Evolutionary conservation across 2,888 invertebrate genomes (phyloP).

Genomic region (Drosophila mercatorum): DNA sequence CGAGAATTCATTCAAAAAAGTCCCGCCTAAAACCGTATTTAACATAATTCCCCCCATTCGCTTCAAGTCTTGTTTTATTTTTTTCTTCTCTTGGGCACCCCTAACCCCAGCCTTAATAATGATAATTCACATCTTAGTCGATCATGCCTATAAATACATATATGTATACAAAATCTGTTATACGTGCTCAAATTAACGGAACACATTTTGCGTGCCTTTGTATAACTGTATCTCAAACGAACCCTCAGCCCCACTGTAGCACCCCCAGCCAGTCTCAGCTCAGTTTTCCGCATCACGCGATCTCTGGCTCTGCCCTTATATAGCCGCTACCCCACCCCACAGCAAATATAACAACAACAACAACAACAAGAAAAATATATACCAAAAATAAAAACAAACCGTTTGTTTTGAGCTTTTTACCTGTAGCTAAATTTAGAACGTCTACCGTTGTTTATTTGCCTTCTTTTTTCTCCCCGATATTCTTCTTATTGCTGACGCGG

Average conservation of each 20-base stretch:
- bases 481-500: conserved; percentile 64
- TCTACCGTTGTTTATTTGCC: conserved; percentile 59
- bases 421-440: conserved; percentile 74
- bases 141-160: conserved; percentile 13
- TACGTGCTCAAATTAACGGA: conserved; percentile 38
- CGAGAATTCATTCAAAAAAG: not conserved
- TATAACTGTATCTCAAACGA: conserved; percentile 3
- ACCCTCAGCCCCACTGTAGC: not conserved
- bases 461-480: conserved; percentile 8
- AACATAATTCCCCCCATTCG: not conserved
- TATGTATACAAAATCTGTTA: no score
- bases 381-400: conserved; percentile 47
- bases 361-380: conserved; percentile 10
- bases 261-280: not conserved
- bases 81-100: not conserved
- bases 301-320: conserved; percentile 58
- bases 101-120: not conserved
- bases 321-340: conserved; percentile 48
- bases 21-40: not conserved
- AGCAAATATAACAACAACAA: conserved; percentile 15
- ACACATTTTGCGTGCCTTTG: conserved; percentile 4
- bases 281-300: conserved; percentile 67
- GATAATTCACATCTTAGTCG: conserved; percentile 2
- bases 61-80: not conserved
- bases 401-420: conserved; percentile 69